phyloP scores from a whole-genome alignment of 2,797 vertebrate genomes.

The Streptopelia turtur region DNA sequence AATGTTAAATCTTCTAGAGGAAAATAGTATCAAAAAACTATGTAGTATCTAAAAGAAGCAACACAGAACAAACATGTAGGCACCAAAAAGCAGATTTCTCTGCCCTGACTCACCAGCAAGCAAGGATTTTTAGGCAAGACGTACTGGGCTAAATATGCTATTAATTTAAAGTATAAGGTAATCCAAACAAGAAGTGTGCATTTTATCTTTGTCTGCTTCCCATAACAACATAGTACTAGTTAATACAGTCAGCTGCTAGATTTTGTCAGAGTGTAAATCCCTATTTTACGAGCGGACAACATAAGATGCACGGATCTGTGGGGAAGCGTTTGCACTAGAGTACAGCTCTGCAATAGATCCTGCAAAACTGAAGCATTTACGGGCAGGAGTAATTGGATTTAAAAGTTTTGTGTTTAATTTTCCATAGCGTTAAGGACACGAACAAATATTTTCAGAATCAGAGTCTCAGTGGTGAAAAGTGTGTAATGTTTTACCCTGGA shows the following conservation, averaged over 20 bases:
- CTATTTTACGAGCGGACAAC: background rate
- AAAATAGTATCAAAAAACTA: background rate
- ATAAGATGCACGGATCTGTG: background rate
- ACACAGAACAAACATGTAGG: background rate
- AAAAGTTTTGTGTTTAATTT: background rate
- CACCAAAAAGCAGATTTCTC: background rate
- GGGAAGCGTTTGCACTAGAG: background rate
- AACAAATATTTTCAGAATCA: constrained; percentile 1
- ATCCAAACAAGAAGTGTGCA: background rate
- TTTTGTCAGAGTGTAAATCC: background rate
- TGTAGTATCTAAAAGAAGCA: background rate
- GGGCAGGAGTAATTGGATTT: background rate
- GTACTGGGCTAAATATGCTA: background rate
- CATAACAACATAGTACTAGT: background rate
- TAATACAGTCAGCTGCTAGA: background rate
- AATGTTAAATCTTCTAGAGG: background rate
- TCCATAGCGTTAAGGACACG: background rate
- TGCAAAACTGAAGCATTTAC: background rate
- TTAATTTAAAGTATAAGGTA: background rate
- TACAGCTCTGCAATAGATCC: background rate
- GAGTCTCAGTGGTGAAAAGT: background rate
- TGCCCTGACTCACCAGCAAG: background rate
- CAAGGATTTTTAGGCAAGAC: background rate
- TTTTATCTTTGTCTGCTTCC: background rate
- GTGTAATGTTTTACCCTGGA: background rate